Conservation (phyloP, 2,797 vertebrate genomes). For the Heteromormyrus szaboi region DNA sequence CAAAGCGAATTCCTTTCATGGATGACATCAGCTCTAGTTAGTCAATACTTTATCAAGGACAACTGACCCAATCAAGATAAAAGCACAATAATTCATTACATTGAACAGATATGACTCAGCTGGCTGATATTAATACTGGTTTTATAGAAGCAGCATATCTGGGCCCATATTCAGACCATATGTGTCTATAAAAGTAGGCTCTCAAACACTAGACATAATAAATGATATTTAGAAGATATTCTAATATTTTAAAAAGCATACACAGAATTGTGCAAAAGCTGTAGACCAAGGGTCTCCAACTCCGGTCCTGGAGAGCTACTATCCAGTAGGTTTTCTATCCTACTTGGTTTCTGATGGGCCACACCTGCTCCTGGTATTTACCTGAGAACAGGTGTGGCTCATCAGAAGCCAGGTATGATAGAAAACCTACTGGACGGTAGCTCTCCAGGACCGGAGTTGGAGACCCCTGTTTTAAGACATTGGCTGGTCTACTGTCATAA, state of each 20-base stretch:
- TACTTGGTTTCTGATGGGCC: too few species aligned
- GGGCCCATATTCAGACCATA: background rate
- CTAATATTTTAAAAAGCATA: background rate
- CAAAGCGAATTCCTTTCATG: constrained; percentile 34
- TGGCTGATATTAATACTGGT: background rate
- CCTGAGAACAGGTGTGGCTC: too few species aligned
- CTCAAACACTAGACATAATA: background rate
- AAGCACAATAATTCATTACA: constrained; percentile 31
- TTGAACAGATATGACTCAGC: constrained; percentile 18
- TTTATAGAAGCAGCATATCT: background rate
- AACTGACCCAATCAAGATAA: constrained; percentile 29
- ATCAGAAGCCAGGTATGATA: too few species aligned
- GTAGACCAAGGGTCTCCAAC: background rate
- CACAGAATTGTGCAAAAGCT: background rate
- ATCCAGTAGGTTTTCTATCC: too few species aligned
- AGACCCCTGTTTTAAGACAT: background rate
- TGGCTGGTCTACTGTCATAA: background rate
- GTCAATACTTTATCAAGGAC: constrained; percentile 56
- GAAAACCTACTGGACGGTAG: too few species aligned
- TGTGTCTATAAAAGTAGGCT: background rate
- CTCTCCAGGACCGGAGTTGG: too few species aligned
- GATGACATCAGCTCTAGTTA: constrained; percentile 45
- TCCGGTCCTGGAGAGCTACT: too few species aligned
- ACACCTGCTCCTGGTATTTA: too few species aligned
- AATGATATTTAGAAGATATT: background rate